Base-by-base conservation (phyloP, 2,797 vertebrate genomes). In the Lophotriccus pileatus region DNA sequence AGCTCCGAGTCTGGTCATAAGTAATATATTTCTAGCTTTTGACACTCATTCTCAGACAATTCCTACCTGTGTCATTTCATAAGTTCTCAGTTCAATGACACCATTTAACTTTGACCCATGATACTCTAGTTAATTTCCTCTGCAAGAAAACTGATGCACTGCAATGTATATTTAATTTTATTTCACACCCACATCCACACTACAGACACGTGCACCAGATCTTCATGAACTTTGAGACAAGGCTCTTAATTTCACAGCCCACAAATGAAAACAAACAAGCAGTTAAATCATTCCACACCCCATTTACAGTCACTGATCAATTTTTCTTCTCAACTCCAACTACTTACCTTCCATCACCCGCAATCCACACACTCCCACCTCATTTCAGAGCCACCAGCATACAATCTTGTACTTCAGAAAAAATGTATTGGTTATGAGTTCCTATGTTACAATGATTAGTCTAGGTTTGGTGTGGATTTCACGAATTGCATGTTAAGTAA, bases 291-390 rank as follows among this genome's bases (percentile, higher is more conserved):
- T 87, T 81, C 85, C 60, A 70, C 70, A 77, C 24, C 8, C 49
- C 63, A 68, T 94, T 94, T 93, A 63, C 24, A 84, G 47, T 30
- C 47, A 74, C 25, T 84, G 73, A 88, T 88, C 59, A 84, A 39
- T 90, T 90, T 88, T 95, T 94, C 73, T 66, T 82, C 87, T 89
- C 59, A 79, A 43, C n/a, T 44, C 77, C 47, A 90, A 50, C 41
- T 50, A 76, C 67, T 90, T 94, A 44, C 82, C 49, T 94, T 87
- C 63, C 55, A 53, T 84, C 60, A 68, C 70, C 85, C 41, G 0
- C 93, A 96, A 91, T 77, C 63, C 91, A 86, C 87, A 79, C 49
- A 30, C 43, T 73, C 63, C 44, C 37, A 94, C 70, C 70, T 90
- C 87, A 73, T 25, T 41, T 76, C 74, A 89, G 85, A 91, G 67